A percentile compares a stretch with the other conserved stretches of the same genome.
Conservation (phyloP, 1,140 invertebrate genomes). For the Popillia japonica region DNA sequence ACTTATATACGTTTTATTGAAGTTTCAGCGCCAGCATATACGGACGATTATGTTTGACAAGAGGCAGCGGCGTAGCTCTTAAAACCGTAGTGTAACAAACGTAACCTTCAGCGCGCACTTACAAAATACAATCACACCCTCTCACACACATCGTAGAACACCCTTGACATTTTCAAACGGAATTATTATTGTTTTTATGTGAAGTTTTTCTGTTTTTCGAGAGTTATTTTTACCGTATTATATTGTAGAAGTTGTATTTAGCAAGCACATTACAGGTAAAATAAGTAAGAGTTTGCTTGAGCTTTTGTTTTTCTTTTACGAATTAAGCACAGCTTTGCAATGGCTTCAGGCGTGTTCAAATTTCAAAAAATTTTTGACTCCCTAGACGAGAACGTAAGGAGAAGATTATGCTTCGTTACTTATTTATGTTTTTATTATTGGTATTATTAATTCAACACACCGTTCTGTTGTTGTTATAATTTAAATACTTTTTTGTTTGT, state of each 20-base stretch:
- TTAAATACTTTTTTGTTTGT: constrained; percentile 27
- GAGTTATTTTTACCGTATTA: background rate
- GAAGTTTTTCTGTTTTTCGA: constrained; percentile 20
- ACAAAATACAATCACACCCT: background rate
- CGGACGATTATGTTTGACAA: background rate
- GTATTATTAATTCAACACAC: constrained; percentile 26
- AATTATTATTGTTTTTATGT: background rate
- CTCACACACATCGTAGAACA: background rate
- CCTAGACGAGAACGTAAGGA: constrained; percentile 42
- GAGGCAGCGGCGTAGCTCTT: background rate
- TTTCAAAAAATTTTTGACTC: constrained; percentile 33
- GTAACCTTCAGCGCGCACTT: background rate
- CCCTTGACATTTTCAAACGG: constrained; percentile 27
- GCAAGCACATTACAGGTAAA: constrained; percentile 21
- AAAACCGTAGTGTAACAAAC: background rate
- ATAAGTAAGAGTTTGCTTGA: constrained; percentile 32
- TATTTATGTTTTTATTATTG: constrained; percentile 16
- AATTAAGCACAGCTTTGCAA: constrained; percentile 37
- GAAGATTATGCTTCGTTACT: constrained; percentile 31
- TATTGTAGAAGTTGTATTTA: background rate
- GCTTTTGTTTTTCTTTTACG: constrained; percentile 29
- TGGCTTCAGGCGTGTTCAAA: constrained; percentile 36
- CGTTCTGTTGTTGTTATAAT: background rate
- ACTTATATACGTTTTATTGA: background rate
- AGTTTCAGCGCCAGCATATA: constrained; percentile 4